These are phyloP conservation scores for Phanerotoma sp. DNA, from an alignment of 2,888 invertebrate genomes.

Conservation along the genomic window DNA sequence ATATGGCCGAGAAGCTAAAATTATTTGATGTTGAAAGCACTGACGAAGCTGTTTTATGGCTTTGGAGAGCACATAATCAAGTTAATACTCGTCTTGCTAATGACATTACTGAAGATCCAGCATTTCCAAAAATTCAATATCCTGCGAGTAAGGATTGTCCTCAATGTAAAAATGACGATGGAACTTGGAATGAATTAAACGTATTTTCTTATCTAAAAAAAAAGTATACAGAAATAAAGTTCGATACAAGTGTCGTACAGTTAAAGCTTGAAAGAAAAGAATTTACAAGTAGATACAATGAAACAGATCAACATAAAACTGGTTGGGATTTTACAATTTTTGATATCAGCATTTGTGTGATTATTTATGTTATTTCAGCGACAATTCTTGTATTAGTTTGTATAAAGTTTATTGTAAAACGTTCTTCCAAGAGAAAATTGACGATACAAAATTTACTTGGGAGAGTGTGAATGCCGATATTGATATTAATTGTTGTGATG, in stretches of 20 bases:
- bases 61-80: slow-evolving; percentile 93
- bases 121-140: slow-evolving; percentile 86
- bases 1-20: slow-evolving; percentile 75
- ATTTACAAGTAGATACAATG: slow-evolving; percentile 34
- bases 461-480: slow-evolving; percentile 61
- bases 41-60: slow-evolving; percentile 83
- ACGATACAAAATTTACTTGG: slow-evolving; percentile 71
- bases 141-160: slow-evolving; percentile 72
- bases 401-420: slow-evolving; percentile 72
- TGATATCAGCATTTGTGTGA: slow-evolving; percentile 76
- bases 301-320: slow-evolving; percentile 36
- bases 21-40: slow-evolving; percentile 69
- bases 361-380: slow-evolving; percentile 74
- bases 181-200: slow-evolving; percentile 65
- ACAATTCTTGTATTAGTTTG: slow-evolving; percentile 74
- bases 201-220: slow-evolving; percentile 66
- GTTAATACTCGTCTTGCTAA: slow-evolving; percentile 87
- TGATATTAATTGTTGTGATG: not conserved
- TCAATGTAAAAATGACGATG: slow-evolving; percentile 64
- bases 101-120: slow-evolving; percentile 87
- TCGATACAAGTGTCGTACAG: slow-evolving; percentile 14
- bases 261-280: slow-evolving; percentile 30
- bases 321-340: slow-evolving; percentile 65
- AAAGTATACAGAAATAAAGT: slow-evolving; percentile 57
- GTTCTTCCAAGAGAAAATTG: slow-evolving; percentile 71